Evolutionary conservation across 2,888 invertebrate species (phyloP).

Genomic region (Hanleya hanleyi): DNA sequence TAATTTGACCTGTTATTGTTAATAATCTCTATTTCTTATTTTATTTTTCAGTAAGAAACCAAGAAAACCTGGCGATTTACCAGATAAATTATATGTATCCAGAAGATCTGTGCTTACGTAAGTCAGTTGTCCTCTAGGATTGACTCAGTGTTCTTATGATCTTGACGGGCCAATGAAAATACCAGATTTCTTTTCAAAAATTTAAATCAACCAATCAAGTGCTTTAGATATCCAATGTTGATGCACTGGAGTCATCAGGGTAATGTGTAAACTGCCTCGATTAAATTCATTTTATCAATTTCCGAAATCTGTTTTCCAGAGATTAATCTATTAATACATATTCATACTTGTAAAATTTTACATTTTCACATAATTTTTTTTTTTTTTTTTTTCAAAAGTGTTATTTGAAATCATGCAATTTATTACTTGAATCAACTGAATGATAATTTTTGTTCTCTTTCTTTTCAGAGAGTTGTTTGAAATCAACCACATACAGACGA

Average conservation of each 20-base stretch:
- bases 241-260: no score
- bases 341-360: no score
- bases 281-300: no score
- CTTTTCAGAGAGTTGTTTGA: slow-evolving; percentile 80
- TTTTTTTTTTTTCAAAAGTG: no score
- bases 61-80: slow-evolving; percentile 65
- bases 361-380: neutral
- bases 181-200: neutral
- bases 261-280: no score
- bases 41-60: slow-evolving; percentile 50
- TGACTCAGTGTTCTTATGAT: neutral
- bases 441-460: slow-evolving; percentile 14
- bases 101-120: slow-evolving; percentile 86
- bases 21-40: neutral
- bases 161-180: neutral
- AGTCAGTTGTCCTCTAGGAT: slow-evolving; percentile 33
- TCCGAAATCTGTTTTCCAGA: no score
- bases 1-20: neutral
- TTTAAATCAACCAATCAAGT: no score
- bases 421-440: neutral
- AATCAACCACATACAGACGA: slow-evolving; percentile 85
- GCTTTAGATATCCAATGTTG: no score
- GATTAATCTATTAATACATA: no score
- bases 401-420: neutral
- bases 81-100: slow-evolving; percentile 81